These are phyloP conservation scores for Aphaenogaster rudis DNA, from an alignment of 1,140 invertebrate species.

Conservation along the genomic window DNA sequence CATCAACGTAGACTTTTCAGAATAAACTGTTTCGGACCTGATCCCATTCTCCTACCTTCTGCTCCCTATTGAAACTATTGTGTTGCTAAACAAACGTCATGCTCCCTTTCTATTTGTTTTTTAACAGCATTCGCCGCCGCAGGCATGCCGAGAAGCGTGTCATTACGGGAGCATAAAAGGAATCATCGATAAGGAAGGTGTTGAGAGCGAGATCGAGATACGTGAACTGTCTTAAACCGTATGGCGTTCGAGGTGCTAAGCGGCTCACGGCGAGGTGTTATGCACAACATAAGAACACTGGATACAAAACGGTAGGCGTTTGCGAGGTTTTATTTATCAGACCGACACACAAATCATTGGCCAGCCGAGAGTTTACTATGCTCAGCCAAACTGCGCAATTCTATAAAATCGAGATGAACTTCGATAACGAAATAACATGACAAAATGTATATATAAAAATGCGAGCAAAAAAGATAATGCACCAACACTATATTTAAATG, in stretches of 20 bases:
- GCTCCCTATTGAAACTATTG: conserved; percentile 23
- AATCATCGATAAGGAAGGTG: conserved; percentile 84
- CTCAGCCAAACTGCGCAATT: background rate
- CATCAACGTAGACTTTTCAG: background rate
- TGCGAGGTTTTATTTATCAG: conserved; percentile 74
- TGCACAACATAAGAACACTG: conserved; percentile 26
- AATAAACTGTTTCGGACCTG: background rate
- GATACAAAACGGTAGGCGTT: conserved; percentile 67
- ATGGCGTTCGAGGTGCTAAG: conserved; percentile 78
- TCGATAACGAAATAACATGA: background rate
- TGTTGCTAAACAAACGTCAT: conserved; percentile 81
- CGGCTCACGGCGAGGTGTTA: conserved; percentile 51
- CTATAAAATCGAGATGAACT: background rate
- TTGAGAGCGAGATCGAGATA: conserved; percentile 84
- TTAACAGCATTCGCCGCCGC: conserved; percentile 21
- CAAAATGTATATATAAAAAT: background rate
- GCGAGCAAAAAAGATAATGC: background rate
- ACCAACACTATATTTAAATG: background rate
- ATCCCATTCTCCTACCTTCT: background rate
- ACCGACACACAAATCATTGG: conserved; percentile 67
- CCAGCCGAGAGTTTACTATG: conserved; percentile 4
- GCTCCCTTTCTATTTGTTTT: conserved; percentile 73
- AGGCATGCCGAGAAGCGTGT: conserved; percentile 78
- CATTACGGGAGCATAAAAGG: conserved; percentile 81
- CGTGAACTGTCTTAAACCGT: conserved; percentile 53